A percentile compares a stretch with the other conserved stretches of the same genome.
Conservation (phyloP, 2,113 vertebrate genomes). For the Macroglossus sobrinus region DNA sequence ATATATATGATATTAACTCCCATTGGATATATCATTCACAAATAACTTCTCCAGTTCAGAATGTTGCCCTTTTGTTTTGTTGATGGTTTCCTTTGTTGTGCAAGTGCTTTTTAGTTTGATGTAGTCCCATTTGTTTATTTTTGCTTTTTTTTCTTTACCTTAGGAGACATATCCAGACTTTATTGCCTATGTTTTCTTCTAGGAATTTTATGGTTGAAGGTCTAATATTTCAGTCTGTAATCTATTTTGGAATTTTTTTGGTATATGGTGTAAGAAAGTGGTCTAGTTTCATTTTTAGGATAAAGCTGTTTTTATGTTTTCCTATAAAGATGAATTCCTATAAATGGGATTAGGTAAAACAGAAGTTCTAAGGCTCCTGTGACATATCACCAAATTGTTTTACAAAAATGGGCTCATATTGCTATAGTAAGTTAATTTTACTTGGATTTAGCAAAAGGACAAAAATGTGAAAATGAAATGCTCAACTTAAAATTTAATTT, state of each 20-base stretch:
- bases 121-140: neutral
- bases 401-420: neutral
- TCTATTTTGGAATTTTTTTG: neutral
- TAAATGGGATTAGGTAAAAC: constrained; percentile 7
- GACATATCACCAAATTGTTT: neutral
- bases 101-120: neutral
- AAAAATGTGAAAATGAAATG: constrained; percentile 12
- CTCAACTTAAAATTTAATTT: neutral
- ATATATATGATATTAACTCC: neutral
- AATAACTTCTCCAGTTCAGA: neutral
- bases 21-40: neutral
- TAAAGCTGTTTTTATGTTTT: constrained; percentile 10
- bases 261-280: neutral
- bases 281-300: neutral
- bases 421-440: neutral
- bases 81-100: neutral
- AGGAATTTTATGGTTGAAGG: neutral
- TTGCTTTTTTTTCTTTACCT: neutral
- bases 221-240: neutral
- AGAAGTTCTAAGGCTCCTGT: neutral
- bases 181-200: neutral
- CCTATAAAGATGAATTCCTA: neutral
- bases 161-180: neutral
- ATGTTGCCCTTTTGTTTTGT: neutral
- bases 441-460: neutral